Evolutionary conservation across 92 coral and sea anemone species (phyloP).

Genomic region (Plumapathes pennacea): DNA sequence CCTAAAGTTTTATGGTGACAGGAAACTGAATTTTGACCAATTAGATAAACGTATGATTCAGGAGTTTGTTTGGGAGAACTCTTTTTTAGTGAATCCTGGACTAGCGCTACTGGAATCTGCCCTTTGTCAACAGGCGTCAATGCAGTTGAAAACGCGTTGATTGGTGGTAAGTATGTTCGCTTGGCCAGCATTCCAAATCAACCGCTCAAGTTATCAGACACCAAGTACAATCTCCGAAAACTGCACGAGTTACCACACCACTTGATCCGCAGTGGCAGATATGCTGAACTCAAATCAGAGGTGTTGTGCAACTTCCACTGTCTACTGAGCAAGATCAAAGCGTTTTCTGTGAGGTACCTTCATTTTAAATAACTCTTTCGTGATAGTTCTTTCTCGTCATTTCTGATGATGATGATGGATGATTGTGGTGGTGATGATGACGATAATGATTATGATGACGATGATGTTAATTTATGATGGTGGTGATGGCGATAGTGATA

Average conservation of each 20-base stretch:
- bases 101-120: too few species aligned
- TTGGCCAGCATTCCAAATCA: slow-evolving; percentile 62
- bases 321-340: slow-evolving; percentile 74
- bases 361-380: background rate
- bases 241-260: slow-evolving; percentile 82
- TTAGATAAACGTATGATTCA: too few species aligned
- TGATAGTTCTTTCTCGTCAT: too few species aligned
- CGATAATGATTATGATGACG: too few species aligned
- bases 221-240: slow-evolving; percentile 70
- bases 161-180: slow-evolving; percentile 42
- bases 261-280: slow-evolving; percentile 68
- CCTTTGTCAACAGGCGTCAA: background rate
- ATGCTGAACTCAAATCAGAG: slow-evolving; percentile 61
- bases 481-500: too few species aligned
- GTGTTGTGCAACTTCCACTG: slow-evolving; percentile 77
- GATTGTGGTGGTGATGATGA: too few species aligned
- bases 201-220: slow-evolving; percentile 64
- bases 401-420: too few species aligned
- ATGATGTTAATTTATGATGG: too few species aligned
- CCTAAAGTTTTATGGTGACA: too few species aligned
- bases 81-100: too few species aligned
- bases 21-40: too few species aligned
- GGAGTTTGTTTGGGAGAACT: too few species aligned
- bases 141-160: slow-evolving; percentile 6
- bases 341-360: slow-evolving; percentile 54